A percentile compares a stretch with the other conserved stretches of the same genome.
Evolutionary conservation across 2,888 invertebrate species (phyloP).

Genomic region (Yponomeuta cagnagella): DNA sequence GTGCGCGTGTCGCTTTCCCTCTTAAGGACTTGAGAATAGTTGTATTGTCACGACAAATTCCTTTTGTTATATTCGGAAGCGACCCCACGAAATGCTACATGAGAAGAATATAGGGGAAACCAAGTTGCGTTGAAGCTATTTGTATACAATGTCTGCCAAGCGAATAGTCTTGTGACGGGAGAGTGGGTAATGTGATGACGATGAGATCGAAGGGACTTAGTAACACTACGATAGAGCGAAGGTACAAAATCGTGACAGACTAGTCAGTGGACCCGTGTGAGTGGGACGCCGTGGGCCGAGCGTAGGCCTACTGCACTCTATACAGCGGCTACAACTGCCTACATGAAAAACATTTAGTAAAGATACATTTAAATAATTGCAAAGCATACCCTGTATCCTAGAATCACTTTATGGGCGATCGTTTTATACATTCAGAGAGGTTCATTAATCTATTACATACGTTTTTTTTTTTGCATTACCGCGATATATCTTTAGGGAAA

Average conservation of each 20-base stretch:
- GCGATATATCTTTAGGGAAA: constrained; percentile 62
- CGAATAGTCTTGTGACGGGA: constrained; percentile 5
- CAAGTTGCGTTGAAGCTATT: constrained; percentile 6
- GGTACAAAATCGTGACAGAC: constrained; percentile 71
- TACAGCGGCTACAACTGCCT: constrained; percentile 58
- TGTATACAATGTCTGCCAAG: neutral
- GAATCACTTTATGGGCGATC: constrained; percentile 83
- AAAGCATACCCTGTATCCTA: constrained; percentile 97
- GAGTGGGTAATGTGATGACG: constrained; percentile 35
- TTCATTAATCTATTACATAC: constrained; percentile 65
- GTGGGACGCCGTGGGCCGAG: constrained; percentile 40
- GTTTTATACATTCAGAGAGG: constrained; percentile 71
- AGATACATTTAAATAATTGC: constrained; percentile 88
- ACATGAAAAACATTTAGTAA: constrained; percentile 70
- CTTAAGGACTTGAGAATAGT: constrained; percentile 1
- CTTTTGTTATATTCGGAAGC: constrained; percentile 2
- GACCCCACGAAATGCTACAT: neutral
- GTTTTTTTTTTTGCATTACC: constrained; percentile 48
- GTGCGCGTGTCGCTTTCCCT: constrained; percentile 7
- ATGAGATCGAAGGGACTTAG: constrained; percentile 36
- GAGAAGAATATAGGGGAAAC: neutral
- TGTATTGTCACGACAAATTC: constrained; percentile 15
- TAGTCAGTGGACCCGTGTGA: constrained; percentile 60
- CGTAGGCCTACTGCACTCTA: constrained; percentile 36
- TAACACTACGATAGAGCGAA: constrained; percentile 57